phyloP scores from a whole-genome alignment of 2,888 invertebrate genomes.

The Pandemis cinnamomeana region DNA sequence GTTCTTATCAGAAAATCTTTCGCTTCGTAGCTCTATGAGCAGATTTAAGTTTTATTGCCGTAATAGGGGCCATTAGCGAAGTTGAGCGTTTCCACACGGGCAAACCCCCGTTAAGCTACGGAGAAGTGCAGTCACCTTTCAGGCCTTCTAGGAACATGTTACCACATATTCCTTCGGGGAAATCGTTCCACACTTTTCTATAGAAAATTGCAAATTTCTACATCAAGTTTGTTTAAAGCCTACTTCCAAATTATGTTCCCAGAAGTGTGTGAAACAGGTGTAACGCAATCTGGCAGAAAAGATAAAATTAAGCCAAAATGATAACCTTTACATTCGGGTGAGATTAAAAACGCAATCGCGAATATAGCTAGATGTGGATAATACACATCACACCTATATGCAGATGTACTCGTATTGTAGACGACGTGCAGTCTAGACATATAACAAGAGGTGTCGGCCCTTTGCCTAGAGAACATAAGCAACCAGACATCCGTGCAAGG shows the following conservation, averaged over 20 bases:
- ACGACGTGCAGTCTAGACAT: slow-evolving; percentile 38
- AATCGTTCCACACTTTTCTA: neutral
- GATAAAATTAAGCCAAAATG: neutral
- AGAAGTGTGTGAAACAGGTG: neutral
- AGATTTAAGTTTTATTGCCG: slow-evolving; percentile 62
- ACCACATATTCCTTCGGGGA: slow-evolving; percentile 37
- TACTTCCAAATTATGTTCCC: neutral
- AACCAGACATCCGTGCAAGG: slow-evolving; percentile 16
- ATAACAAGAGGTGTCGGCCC: slow-evolving; percentile 23
- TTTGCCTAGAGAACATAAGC: slow-evolving; percentile 11
- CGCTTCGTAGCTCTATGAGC: slow-evolving; percentile 56
- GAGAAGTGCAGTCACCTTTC: slow-evolving; percentile 78
- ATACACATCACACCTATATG: slow-evolving; percentile 2
- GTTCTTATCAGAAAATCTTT: slow-evolving; percentile 47
- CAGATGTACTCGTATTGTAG: neutral
- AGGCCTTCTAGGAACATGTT: slow-evolving; percentile 50
- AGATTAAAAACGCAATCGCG: slow-evolving; percentile 14
- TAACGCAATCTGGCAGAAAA: neutral
- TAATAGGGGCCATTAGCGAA: slow-evolving; percentile 58
- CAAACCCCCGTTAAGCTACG: slow-evolving; percentile 58
- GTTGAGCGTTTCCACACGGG: slow-evolving; percentile 61
- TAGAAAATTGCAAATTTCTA: neutral
- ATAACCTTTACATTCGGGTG: neutral
- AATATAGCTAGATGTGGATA: slow-evolving; percentile 7
- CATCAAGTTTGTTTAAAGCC: neutral